phyloP scores from a whole-genome alignment of 2,888 invertebrate species.

The Tryphoninae sp. region DNA sequence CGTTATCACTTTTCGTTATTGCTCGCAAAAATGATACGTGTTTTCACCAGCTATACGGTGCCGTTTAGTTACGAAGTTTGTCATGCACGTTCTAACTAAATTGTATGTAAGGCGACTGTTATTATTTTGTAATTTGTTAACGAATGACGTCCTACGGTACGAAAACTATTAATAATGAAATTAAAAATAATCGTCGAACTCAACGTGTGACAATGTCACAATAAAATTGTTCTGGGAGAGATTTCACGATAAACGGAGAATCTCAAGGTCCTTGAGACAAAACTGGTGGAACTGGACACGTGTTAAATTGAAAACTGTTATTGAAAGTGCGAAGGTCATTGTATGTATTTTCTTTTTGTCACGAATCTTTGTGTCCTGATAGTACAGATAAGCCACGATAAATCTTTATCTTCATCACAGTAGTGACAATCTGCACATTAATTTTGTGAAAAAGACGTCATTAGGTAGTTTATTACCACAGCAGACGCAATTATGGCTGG shows the following conservation, averaged over 20 bases:
- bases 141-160: background rate
- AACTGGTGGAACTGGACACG: background rate
- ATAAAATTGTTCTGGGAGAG: background rate
- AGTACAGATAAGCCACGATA: background rate
- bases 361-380: background rate
- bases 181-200: slow-evolving; percentile 19
- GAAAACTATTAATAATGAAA: background rate
- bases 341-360: slow-evolving; percentile 4
- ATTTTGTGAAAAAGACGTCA: background rate
- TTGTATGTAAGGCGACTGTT: background rate
- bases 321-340: background rate
- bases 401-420: background rate
- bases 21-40: background rate
- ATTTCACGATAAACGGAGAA: slow-evolving; percentile 6
- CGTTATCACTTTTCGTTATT: background rate
- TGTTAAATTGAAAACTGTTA: background rate
- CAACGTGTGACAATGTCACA: background rate
- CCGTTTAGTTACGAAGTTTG: too few relatives aligned
- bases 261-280: background rate
- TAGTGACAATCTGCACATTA: background rate
- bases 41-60: too few relatives aligned
- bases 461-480: background rate
- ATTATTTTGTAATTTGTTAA: background rate
- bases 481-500: background rate
- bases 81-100: too few relatives aligned